Evolutionary conservation across 1,140 invertebrate species (phyloP).

Genomic region (Adelges cooleyi): DNA sequence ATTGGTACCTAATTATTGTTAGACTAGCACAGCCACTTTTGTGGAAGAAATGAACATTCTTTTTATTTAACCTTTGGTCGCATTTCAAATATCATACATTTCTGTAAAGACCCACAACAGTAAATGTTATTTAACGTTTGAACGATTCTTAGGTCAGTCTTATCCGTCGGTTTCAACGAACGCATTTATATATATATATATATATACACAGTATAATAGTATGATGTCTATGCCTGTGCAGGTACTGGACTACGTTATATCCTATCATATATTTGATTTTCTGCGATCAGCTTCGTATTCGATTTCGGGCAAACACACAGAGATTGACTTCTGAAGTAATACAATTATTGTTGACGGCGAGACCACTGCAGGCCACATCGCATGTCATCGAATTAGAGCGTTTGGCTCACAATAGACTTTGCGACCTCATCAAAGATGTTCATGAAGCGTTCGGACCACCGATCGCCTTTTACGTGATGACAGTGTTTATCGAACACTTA

Average conservation of each 20-base stretch:
- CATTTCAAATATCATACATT: too few relatives aligned
- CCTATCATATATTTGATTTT: constrained; percentile 4
- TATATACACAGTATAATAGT: too few relatives aligned
- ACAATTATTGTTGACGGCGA: not conserved
- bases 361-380: not conserved
- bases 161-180: too few relatives aligned
- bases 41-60: too few relatives aligned
- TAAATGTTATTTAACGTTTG: too few relatives aligned
- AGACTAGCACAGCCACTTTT: too few relatives aligned
- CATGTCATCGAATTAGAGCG: constrained; percentile 11
- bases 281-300: constrained; percentile 6
- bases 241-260: constrained; percentile 12
- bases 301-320: not conserved
- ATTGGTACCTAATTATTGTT: too few relatives aligned
- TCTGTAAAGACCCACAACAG: too few relatives aligned
- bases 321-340: not conserved
- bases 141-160: too few relatives aligned
- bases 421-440: constrained; percentile 8
- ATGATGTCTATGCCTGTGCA: too few relatives aligned
- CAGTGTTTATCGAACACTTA: constrained; percentile 8
- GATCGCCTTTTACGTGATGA: not conserved
- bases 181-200: too few relatives aligned
- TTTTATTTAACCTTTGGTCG: too few relatives aligned
- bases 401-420: not conserved
- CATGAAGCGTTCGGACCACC: not conserved